phyloP scores from a whole-genome alignment of 2,113 vertebrate species.

The Marcusenius ussheri region DNA sequence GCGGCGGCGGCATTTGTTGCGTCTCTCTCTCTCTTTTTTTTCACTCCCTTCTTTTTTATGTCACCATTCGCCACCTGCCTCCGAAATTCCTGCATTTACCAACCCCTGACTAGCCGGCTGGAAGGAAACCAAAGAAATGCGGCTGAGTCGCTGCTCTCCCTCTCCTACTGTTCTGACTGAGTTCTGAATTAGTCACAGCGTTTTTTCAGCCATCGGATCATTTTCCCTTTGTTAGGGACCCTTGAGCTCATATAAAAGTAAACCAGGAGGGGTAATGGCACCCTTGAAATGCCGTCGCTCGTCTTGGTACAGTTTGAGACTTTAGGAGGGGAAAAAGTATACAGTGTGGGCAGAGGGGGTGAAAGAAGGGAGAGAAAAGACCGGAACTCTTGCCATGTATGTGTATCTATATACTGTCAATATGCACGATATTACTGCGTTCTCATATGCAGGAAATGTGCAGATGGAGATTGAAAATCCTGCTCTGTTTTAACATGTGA shows the following conservation, averaged over 20 bases:
- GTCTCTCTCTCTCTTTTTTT: constrained; percentile 45
- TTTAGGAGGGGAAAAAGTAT: background rate
- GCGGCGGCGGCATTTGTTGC: constrained; percentile 61
- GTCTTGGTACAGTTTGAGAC: background rate
- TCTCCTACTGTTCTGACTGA: constrained; percentile 37
- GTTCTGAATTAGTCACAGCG: constrained; percentile 42
- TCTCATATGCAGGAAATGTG: background rate
- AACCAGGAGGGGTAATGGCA: background rate
- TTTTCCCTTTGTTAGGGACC: constrained; percentile 21
- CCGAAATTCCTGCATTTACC: constrained; percentile 64
- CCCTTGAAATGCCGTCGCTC: background rate
- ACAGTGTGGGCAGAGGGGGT: background rate
- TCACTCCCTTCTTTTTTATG: constrained; percentile 38
- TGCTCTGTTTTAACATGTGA: background rate
- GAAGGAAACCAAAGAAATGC: constrained; percentile 42
- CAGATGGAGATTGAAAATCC: background rate
- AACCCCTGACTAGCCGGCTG: constrained; percentile 39
- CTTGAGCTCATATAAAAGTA: constrained; percentile 16
- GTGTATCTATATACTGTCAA: background rate
- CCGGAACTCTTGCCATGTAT: background rate
- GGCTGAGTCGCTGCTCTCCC: constrained; percentile 29
- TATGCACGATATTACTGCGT: background rate
- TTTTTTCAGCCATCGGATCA: constrained; percentile 20
- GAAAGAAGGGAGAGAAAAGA: background rate
- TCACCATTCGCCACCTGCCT: constrained; percentile 68